Conservation (phyloP, 1,140 invertebrate species). For the Planococcus citri region DNA sequence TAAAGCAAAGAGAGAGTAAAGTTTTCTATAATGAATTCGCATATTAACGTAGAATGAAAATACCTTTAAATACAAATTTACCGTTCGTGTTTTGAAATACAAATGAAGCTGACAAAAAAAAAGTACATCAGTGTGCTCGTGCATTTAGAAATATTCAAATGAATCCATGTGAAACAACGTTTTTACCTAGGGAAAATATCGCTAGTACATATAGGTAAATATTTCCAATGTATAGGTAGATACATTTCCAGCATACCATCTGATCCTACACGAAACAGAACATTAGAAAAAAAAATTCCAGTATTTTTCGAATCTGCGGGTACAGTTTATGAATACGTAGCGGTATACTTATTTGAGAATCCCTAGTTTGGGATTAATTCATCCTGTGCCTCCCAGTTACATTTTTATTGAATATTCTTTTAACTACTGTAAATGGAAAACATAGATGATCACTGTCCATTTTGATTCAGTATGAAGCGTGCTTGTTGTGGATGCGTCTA, state of each 20-base stretch:
- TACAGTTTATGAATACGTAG: neutral
- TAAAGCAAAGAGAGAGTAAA: slow-evolving; percentile 3
- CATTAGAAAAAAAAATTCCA: neutral
- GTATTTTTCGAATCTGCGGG: neutral
- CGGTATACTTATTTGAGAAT: neutral
- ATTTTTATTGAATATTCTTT: slow-evolving; percentile 16
- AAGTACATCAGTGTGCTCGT: slow-evolving; percentile 2
- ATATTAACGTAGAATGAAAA: neutral
- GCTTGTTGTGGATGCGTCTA: slow-evolving; percentile 12
- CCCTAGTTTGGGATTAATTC: slow-evolving; percentile 14
- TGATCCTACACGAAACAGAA: neutral
- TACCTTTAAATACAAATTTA: slow-evolving; percentile 5
- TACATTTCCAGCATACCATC: neutral
- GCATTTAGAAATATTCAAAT: slow-evolving; percentile 16
- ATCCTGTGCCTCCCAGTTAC: slow-evolving; percentile 13
- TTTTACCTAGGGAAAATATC: neutral
- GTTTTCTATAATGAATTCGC: neutral
- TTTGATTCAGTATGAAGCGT: slow-evolving; percentile 5
- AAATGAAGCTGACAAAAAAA: neutral
- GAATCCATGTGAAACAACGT: neutral
- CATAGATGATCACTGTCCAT: slow-evolving; percentile 14
- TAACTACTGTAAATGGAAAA: slow-evolving; percentile 4
- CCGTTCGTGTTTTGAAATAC: slow-evolving; percentile 17
- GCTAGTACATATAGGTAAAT: neutral
- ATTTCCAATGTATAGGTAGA: too few relatives aligned